Percentiles rank a stretch among this genome's conserved stretches.
Conservation (phyloP, 1,140 invertebrate genomes). For the Lepidostoma basale region DNA sequence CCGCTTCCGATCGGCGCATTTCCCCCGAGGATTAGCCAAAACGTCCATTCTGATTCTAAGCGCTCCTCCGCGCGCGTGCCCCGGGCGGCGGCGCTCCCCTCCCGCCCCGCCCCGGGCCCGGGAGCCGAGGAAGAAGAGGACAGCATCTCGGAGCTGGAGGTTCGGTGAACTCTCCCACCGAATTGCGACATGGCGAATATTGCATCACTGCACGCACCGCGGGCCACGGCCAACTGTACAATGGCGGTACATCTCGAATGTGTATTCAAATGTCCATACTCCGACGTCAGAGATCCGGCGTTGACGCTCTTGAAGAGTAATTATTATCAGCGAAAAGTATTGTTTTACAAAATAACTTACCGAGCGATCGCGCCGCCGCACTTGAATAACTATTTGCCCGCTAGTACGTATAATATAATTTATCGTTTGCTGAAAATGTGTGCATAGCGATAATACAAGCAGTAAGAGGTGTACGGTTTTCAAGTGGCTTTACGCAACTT, state of each 20-base stretch:
- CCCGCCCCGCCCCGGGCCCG: neutral
- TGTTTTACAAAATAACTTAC: no score
- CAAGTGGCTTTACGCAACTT: neutral
- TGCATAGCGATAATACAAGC: neutral
- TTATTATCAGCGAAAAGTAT: no score
- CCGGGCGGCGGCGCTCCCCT: neutral
- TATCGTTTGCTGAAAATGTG: neutral
- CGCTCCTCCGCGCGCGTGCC: neutral
- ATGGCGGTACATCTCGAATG: conserved; percentile 33
- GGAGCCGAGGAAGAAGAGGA: neutral
- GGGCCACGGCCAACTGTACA: conserved; percentile 40
- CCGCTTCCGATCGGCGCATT: neutral
- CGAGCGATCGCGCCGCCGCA: no score
- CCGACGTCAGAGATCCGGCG: neutral
- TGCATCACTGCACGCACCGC: conserved; percentile 45
- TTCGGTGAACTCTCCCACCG: conserved; percentile 45
- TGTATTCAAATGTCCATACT: conserved; percentile 19
- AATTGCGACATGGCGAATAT: conserved; percentile 47
- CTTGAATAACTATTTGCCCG: neutral
- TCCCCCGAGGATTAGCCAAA: neutral
- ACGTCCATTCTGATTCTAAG: neutral
- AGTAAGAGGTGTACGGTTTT: neutral
- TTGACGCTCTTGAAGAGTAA: neutral
- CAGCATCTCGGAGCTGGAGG: conserved; percentile 31
- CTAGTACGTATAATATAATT: neutral